Conservation (phyloP, 2,113 vertebrate genomes). For the Smithornis capensis region DNA sequence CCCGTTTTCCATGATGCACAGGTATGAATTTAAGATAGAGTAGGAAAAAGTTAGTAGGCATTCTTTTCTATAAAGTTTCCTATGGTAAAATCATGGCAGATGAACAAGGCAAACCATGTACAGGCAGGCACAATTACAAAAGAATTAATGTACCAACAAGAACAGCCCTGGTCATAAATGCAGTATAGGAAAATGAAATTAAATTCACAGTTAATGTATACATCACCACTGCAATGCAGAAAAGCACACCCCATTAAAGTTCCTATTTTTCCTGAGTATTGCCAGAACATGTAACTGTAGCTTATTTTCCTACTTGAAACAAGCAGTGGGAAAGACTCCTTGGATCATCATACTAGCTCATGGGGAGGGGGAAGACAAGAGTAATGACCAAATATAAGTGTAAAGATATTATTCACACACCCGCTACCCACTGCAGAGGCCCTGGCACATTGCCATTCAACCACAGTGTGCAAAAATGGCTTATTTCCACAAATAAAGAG, state of each 20-base stretch:
- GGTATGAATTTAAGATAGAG: not conserved
- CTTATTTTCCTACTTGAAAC: not conserved
- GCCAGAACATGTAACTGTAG: not conserved
- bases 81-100: not conserved
- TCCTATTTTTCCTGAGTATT: not conserved
- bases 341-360: fast-evolving
- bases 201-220: not conserved
- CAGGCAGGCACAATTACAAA: not conserved
- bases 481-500: not conserved
- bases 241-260: not conserved
- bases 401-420: not conserved
- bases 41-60: not conserved
- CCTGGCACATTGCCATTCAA: not conserved
- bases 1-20: not conserved
- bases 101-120: not conserved
- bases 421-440: not conserved
- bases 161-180: not conserved
- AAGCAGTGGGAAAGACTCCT: not conserved
- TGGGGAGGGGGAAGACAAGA: not conserved
- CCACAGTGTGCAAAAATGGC: not conserved
- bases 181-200: not conserved
- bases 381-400: not conserved
- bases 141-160: not conserved
- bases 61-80: not conserved
- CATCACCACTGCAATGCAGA: not conserved